Conservation (phyloP, 2,888 invertebrate species). For the Autographa pulchrina region DNA sequence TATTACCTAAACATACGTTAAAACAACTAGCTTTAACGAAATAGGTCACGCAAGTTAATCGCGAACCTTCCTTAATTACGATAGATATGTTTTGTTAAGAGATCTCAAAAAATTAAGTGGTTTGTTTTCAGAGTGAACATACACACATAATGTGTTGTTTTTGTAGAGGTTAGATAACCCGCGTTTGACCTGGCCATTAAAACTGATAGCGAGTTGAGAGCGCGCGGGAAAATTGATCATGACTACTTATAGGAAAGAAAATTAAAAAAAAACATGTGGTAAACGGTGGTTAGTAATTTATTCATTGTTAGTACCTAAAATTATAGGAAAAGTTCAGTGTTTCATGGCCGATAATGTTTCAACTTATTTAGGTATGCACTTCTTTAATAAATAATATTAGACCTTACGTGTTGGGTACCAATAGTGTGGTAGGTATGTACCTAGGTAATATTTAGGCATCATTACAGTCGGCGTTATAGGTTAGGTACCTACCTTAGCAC, state of each 20-base stretch:
- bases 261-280: not conserved
- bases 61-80: constrained; percentile 14
- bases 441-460: too few species aligned
- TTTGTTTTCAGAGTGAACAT: constrained; percentile 46
- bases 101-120: constrained; percentile 67
- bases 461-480: too few species aligned
- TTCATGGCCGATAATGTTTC: too few species aligned
- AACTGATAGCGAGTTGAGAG: constrained; percentile 60
- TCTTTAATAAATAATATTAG: too few species aligned
- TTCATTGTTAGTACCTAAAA: too few species aligned
- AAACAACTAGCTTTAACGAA: not conserved
- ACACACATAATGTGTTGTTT: constrained; percentile 64
- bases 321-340: too few species aligned
- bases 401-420: too few species aligned
- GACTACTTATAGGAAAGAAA: constrained; percentile 12
- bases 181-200: constrained; percentile 61
- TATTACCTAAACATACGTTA: not conserved
- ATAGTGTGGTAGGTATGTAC: too few species aligned
- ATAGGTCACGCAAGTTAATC: constrained; percentile 28
- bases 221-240: constrained; percentile 37
- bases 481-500: too few species aligned
- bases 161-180: constrained; percentile 69
- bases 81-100: constrained; percentile 57
- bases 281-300: too few species aligned
- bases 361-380: too few species aligned